Base-by-base conservation (phyloP, 2,113 vertebrate genomes). In the Chelonoidis abingdonii region DNA sequence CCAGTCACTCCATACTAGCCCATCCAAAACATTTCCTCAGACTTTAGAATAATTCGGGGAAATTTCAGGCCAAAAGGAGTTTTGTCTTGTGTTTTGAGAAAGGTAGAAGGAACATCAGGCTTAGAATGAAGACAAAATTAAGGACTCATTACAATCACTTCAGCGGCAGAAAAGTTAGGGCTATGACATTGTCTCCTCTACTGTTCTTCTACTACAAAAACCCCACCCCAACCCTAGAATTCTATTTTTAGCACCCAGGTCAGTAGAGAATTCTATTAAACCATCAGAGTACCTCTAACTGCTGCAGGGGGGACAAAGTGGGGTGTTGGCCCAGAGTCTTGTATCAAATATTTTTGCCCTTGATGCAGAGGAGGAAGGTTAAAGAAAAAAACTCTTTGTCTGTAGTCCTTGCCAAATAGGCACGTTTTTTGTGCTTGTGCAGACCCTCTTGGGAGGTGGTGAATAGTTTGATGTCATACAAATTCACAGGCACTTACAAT, bases 401-500 rank as follows among this genome's bases (percentile, higher is more conserved):
- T 97, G 92, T 96, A 93, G 95, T 76, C 92, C 79, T 94, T 96
- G 94, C 96, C 96, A 97, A 97, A 94, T 76, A 95, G 89, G 47
- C 92, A 95, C 54, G 80, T 95, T 96, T 96, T 95, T 59, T 91
- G 80, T 95, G 88, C 95, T 97, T 95, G 95, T 92, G 96, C 69
- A 97, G 86, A 92, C 54, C n/a, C 96, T 95, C 79, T 44, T 0
- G 82, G 89, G 96, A 95, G 84, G 95, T 92, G 65, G 86, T 86
- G 96, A 95, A 94, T 92, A 92, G 31, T 85, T 91, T 87, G 3
- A 97, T 89, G 89, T 62, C 83, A 93, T 76, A 94, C 90, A 97
- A 93, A 95, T 96, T 97, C 97, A 95, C 59, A 86, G 84, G 87
- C 94, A 91, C 89, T 97, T 97, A 96, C 95, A 93, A 89, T 86